Evolutionary conservation across 2,888 invertebrate species (phyloP).

Genomic region (Chrysomela aeneicollis): DNA sequence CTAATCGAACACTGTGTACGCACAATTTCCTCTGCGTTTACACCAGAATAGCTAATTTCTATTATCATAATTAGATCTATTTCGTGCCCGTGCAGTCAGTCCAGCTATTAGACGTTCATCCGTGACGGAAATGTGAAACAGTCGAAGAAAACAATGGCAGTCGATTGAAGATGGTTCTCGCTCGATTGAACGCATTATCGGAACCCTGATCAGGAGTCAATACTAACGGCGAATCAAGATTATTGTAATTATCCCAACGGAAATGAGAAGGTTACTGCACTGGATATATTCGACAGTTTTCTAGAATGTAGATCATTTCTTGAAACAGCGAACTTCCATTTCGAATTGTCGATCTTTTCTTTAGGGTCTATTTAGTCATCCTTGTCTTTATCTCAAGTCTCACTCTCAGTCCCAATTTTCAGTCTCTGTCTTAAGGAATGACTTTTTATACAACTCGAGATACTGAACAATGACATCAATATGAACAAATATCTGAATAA

Average conservation of each 20-base stretch:
- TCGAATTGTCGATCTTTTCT: no score
- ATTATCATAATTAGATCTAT: conserved; percentile 25
- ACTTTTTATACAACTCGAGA: no score
- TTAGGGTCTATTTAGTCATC: no score
- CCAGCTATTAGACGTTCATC: not conserved
- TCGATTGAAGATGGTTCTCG: conserved; percentile 8
- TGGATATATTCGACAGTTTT: no score
- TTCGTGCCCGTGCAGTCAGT: conserved; percentile 1
- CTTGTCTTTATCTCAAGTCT: no score
- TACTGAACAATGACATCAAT: no score
- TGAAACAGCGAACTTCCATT: no score
- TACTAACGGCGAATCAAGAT: not conserved
- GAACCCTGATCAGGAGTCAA: conserved; percentile 3
- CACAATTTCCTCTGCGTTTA: conserved; percentile 21
- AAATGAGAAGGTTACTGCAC: not conserved
- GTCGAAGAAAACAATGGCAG: conserved; percentile 14
- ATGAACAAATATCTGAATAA: no score
- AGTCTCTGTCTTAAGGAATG: no score
- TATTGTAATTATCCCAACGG: not conserved
- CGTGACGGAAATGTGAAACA: conserved; percentile 12
- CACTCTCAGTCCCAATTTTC: no score
- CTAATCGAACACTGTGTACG: not conserved
- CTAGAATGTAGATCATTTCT: no score
- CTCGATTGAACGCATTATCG: conserved; percentile 15
- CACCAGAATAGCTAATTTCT: conserved; percentile 21